Conservation (phyloP, 2,888 invertebrate genomes). For the Phalera bucephala region DNA sequence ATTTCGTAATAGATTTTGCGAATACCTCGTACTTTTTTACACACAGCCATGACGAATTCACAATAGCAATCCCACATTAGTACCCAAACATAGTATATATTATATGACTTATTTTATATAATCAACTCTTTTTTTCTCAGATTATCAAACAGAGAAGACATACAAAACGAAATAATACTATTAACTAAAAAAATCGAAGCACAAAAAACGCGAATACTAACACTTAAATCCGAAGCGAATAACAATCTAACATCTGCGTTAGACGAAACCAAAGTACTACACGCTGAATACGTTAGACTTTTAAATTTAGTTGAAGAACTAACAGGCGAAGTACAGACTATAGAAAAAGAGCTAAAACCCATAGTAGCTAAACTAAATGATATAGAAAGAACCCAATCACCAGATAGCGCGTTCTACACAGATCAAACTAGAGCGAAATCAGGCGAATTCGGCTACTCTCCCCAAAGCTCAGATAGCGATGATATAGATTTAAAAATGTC, state of each 20-base stretch:
- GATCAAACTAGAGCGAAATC: constrained; percentile 79
- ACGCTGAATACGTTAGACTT: constrained; percentile 82
- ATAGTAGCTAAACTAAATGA: constrained; percentile 67
- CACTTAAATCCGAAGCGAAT: constrained; percentile 86
- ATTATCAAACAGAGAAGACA: constrained; percentile 92
- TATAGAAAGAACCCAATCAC: constrained; percentile 70
- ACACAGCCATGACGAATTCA: too few relatives aligned
- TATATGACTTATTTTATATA: too few relatives aligned
- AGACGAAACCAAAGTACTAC: constrained; percentile 86
- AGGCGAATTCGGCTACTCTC: constrained; percentile 74
- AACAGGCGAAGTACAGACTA: constrained; percentile 84
- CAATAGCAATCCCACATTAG: too few relatives aligned
- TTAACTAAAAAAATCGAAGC: constrained; percentile 86
- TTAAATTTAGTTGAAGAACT: constrained; percentile 85
- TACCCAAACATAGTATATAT: too few relatives aligned
- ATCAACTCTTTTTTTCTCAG: constrained; percentile 52
- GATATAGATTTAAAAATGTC: constrained; percentile 64
- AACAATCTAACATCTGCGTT: constrained; percentile 86
- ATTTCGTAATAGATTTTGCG: too few relatives aligned
- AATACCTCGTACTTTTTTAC: too few relatives aligned
- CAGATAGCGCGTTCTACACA: constrained; percentile 79
- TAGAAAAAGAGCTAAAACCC: constrained; percentile 86
- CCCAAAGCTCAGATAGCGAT: constrained; percentile 75
- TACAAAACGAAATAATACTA: constrained; percentile 89
- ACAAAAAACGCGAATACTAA: constrained; percentile 84